These are phyloP conservation scores for Micromys minutus DNA, from an alignment of 2,113 vertebrate genomes.

Conservation along the genomic window DNA sequence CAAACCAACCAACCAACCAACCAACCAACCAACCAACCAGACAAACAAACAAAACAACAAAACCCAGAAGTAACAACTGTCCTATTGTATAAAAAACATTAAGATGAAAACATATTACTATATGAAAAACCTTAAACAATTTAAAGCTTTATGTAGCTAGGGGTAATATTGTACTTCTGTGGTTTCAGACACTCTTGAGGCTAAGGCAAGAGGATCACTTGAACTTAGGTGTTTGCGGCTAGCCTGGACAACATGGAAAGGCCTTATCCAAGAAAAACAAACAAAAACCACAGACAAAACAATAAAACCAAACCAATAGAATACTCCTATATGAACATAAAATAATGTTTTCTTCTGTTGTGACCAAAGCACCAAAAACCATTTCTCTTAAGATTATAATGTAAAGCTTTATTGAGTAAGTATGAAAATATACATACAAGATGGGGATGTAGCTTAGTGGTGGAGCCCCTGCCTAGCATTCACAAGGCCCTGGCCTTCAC, in stretches of 20 bases:
- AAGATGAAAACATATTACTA: background rate
- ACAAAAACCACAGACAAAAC: background rate
- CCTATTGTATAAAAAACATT: background rate
- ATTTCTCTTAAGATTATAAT: conserved; percentile 44
- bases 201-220: background rate
- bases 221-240: background rate
- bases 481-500: background rate
- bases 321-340: background rate
- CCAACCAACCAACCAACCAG: background rate
- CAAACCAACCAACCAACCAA: background rate
- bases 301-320: background rate
- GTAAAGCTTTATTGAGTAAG: conserved; percentile 10
- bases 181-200: background rate
- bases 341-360: conserved; percentile 2
- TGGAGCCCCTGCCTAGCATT: background rate
- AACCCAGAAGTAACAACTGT: background rate
- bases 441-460: background rate
- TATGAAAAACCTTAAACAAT: background rate
- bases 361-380: background rate
- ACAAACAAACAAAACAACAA: background rate
- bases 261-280: background rate
- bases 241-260: background rate
- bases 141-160: background rate
- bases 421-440: background rate
- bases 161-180: background rate